These are phyloP conservation scores for Threskiornis aethiopicus DNA, from an alignment of 2,797 vertebrate species.

Conservation along the genomic window DNA sequence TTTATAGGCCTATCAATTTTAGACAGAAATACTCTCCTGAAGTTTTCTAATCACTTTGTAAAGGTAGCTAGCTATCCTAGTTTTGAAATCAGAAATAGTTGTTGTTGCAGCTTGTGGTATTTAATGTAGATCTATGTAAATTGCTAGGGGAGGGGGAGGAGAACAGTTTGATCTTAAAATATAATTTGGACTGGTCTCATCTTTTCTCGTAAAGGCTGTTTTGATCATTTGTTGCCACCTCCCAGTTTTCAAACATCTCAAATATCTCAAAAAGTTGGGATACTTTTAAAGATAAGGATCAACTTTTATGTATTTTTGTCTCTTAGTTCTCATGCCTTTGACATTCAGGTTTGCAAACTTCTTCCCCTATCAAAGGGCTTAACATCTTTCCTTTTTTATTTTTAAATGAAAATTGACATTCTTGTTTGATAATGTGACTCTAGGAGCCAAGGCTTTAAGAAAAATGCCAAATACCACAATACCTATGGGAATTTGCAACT, in stretches of 20 bases:
- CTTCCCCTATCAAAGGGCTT: slow-evolving; percentile 41
- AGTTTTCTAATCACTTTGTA: background rate
- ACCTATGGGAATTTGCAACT: slow-evolving; percentile 19
- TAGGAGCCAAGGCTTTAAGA: slow-evolving; percentile 44
- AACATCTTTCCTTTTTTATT: background rate
- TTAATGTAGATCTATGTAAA: slow-evolving; percentile 65
- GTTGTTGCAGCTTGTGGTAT: slow-evolving; percentile 31
- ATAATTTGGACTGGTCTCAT: slow-evolving; percentile 51
- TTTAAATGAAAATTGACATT: slow-evolving; percentile 35
- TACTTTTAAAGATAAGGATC: slow-evolving; percentile 66
- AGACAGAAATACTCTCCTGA: background rate
- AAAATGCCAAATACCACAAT: slow-evolving; percentile 44
- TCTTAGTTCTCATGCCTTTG: slow-evolving; percentile 60
- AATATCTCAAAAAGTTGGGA: slow-evolving; percentile 35
- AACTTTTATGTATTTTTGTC: slow-evolving; percentile 42
- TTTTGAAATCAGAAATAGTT: background rate
- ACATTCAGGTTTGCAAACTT: slow-evolving; percentile 44
- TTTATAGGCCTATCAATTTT: background rate
- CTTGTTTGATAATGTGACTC: slow-evolving; percentile 11
- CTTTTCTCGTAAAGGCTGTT: slow-evolving; percentile 42
- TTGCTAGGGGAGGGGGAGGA: slow-evolving; percentile 12
- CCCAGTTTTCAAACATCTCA: slow-evolving; percentile 45
- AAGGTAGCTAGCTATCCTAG: background rate
- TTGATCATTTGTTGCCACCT: slow-evolving; percentile 54
- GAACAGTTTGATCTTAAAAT: slow-evolving; percentile 56